A percentile compares a stretch with the other conserved stretches of the same genome.
These are phyloP conservation scores for Wiebesia pumilae DNA, from an alignment of 1,140 invertebrate genomes.

Conservation along the genomic window DNA sequence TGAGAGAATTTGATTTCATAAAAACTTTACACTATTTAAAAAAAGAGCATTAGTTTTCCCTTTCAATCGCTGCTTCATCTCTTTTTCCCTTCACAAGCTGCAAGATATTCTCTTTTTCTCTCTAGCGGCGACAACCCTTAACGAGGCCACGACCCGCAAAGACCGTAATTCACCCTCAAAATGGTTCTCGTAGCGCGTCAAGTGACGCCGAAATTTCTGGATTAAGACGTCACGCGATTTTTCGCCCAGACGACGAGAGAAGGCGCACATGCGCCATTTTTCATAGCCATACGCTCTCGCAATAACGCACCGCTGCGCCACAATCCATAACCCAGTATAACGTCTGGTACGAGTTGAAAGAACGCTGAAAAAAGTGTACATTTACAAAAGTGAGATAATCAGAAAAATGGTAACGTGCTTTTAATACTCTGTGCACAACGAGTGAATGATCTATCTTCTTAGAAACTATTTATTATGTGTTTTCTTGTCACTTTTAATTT, in stretches of 20 bases:
- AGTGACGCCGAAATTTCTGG: constrained; percentile 69
- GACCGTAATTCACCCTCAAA: constrained; percentile 53
- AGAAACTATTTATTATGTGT: constrained; percentile 12
- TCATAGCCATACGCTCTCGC: neutral
- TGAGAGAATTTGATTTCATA: neutral
- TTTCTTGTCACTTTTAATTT: constrained; percentile 41
- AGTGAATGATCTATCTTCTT: neutral
- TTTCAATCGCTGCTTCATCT: neutral
- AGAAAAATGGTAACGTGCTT: constrained; percentile 29
- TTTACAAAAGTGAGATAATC: constrained; percentile 6
- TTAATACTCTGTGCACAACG: neutral
- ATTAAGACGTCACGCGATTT: constrained; percentile 67
- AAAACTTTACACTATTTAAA: neutral
- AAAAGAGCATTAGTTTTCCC: neutral
- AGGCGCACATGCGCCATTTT: constrained; percentile 36
- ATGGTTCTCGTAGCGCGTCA: constrained; percentile 53
- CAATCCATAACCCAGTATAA: neutral
- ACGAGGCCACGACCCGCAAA: constrained; percentile 57
- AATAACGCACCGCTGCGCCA: constrained; percentile 38
- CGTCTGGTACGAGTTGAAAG: neutral
- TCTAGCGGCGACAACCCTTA: constrained; percentile 60
- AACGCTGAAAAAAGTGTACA: neutral
- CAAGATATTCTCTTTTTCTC: neutral
- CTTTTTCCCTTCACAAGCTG: neutral
- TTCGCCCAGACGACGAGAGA: neutral